Evolutionary conservation across 2,888 invertebrate species (phyloP), one percentile per base, ranked within the genome.

Genomic region (Lepidochrysops patricia): DNA sequence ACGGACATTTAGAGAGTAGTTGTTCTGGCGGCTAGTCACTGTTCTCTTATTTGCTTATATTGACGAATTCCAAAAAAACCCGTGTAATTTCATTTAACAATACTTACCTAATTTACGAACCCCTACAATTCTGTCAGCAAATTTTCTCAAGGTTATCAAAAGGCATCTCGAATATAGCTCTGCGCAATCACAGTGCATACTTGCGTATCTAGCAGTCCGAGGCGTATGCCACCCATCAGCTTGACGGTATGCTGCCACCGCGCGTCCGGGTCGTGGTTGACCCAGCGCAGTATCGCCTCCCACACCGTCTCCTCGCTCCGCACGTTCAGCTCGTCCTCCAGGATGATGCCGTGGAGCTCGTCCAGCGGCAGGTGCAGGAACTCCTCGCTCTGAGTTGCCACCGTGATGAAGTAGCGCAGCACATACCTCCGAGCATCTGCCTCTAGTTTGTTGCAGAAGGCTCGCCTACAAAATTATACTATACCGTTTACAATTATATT

Each of bases 291-390:
- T 19, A 96, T 94, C 29, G 95, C 91, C 73, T 96, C 95, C 96
- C 97, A 97, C 0, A 96, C 96, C 0, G 92, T 91, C 76, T 96
- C 96, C 76, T 97, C 97, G 72, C 94, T 95, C 68, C 96, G 95
- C 0, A 96, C 96, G 76, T 97, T 97, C 32, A 97, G 83, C 73
- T 96, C 94, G 73, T 97, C 96, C 58, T 95, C 94, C 54, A 94
- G 92, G 64, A 97, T 93, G 57, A 97, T 92, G 60, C 92, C 91
- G 63, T 92, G 91, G 26, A 97, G 86, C 74, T 97, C 95, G 13
- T 93, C 92, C 26, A 95, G 87, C 4, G 92, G 90, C 63, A 96
- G 79, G 65, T 93, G 90, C 32, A 96, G 83, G 65, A 96, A 91
- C 75, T 97, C 96, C 34, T 92, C 91, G 75, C 95, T 96, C 69